Percentiles rank a stretch among this genome's conserved stretches.
Conservation (phyloP, 2,113 vertebrate species). For the Egretta garzetta region DNA sequence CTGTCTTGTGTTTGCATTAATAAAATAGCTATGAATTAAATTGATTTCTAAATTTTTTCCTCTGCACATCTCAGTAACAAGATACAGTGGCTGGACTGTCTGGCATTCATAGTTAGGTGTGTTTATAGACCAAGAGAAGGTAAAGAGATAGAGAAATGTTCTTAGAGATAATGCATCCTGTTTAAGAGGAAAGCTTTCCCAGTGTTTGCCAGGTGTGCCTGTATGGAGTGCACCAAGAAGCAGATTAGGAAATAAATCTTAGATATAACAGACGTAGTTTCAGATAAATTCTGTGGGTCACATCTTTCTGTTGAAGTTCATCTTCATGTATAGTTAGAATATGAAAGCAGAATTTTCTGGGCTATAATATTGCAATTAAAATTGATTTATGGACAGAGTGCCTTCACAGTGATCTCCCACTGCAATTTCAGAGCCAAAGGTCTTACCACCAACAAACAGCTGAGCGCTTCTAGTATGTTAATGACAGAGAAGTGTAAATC, state of each 20-base stretch:
- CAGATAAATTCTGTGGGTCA: not conserved
- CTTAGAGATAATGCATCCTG: not conserved
- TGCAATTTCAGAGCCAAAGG: slow-evolving; percentile 57
- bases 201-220: not conserved
- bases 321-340: not conserved
- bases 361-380: slow-evolving; percentile 34
- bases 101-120: not conserved
- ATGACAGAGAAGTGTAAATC: slow-evolving; percentile 28
- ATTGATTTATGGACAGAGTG: slow-evolving; percentile 49
- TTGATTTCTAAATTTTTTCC: not conserved
- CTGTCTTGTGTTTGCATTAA: not conserved
- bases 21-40: not conserved
- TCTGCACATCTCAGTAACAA: not conserved
- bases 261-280: not conserved
- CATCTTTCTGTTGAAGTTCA: not conserved
- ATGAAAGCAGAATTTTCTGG: slow-evolving; percentile 1
- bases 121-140: not conserved
- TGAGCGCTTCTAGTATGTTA: slow-evolving; percentile 33
- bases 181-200: not conserved
- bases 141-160: not conserved
- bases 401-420: slow-evolving; percentile 28
- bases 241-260: not conserved
- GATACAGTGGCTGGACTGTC: not conserved
- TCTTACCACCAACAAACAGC: slow-evolving; percentile 50
- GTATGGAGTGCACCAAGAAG: not conserved